Conservation (phyloP, 2,888 invertebrate genomes). For the Caenorhabditis afra region DNA sequence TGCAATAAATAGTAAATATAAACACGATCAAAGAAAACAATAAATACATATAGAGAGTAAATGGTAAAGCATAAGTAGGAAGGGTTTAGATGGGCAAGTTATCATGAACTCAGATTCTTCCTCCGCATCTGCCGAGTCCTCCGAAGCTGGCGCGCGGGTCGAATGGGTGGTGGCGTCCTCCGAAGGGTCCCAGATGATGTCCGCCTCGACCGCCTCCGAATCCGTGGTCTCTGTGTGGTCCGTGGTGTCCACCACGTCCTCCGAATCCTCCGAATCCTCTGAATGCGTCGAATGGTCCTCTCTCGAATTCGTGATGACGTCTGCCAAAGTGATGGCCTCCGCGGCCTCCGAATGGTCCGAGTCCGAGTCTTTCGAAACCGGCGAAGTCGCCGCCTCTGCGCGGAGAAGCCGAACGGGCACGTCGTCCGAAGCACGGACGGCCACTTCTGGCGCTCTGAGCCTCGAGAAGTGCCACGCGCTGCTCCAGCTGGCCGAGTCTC, state of each 20-base stretch:
- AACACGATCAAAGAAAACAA: too few species aligned
- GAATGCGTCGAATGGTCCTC: not conserved
- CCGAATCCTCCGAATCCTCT: constrained; percentile 15
- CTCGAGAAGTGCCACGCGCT: constrained; percentile 6
- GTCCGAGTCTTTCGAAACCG: constrained; percentile 18
- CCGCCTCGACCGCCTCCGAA: constrained; percentile 4
- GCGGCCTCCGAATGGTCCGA: constrained; percentile 5
- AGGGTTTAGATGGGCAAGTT: not conserved
- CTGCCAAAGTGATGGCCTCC: not conserved
- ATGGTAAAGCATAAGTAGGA: not conserved
- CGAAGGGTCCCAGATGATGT: constrained; percentile 20
- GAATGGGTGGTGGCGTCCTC: constrained; percentile 20
- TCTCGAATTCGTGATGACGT: not conserved
- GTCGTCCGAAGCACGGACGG: constrained; percentile 27
- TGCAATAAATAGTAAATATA: too few species aligned
- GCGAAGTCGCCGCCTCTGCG: not conserved
- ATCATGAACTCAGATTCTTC: not conserved
- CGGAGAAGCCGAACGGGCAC: constrained; percentile 38
- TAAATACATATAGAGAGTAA: too few species aligned
- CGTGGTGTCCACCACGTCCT: constrained; percentile 9
- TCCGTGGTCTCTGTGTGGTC: constrained; percentile 1
- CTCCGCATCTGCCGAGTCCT: constrained; percentile 1
- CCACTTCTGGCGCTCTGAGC: constrained; percentile 6
- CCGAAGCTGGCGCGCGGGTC: constrained; percentile 6
- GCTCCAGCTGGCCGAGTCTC: constrained; percentile 9